These are phyloP conservation scores for Rhinichthys osculus DNA, from an alignment of 2,797 vertebrate species.

Conservation along the genomic window DNA sequence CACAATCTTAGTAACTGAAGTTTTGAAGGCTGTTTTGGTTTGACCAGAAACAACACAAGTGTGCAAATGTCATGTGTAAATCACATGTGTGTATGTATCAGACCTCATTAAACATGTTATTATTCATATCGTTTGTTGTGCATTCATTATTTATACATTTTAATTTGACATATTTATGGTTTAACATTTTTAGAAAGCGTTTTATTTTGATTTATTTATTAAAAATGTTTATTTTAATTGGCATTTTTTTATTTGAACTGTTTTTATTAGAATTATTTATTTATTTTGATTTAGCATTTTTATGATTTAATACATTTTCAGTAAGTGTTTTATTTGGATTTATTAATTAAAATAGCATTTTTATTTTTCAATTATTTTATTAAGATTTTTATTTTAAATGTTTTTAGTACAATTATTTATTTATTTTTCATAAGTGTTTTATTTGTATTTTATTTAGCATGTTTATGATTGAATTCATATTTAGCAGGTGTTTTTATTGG, in stretches of 20 bases:
- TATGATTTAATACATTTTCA: background rate
- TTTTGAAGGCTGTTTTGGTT: background rate
- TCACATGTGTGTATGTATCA: background rate
- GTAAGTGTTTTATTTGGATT: background rate
- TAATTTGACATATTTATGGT: background rate
- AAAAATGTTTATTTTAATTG: too few species aligned
- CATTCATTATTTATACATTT: background rate
- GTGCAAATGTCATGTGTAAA: background rate
- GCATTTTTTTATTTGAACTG: background rate
- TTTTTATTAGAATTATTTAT: background rate
- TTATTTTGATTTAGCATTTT: background rate
- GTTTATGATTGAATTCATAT: background rate
- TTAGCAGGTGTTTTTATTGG: background rate
- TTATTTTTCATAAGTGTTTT: background rate
- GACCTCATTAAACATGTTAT: background rate
- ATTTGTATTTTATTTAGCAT: background rate
- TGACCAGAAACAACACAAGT: background rate
- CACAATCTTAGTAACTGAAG: background rate
- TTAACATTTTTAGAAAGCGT: too few species aligned
- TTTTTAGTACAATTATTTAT: background rate
- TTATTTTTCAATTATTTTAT: background rate
- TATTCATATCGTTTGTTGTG: background rate
- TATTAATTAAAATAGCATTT: background rate
- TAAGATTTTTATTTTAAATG: too few species aligned
- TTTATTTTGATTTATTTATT: background rate